Base-by-base conservation (phyloP, 2,797 vertebrate species). In the Holocentrus rufus region DNA sequence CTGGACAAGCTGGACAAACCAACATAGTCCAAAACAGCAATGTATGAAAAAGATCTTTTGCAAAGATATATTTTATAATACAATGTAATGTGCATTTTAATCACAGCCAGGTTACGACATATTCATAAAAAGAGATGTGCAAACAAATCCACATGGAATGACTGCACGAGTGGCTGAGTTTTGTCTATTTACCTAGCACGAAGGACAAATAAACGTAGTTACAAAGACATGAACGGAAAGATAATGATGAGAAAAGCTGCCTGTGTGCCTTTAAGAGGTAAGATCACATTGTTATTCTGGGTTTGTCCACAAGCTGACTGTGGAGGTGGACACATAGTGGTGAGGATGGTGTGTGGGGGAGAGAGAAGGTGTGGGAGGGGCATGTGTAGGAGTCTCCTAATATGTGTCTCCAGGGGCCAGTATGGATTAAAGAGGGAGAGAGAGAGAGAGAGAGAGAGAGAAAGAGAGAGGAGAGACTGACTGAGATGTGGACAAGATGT, bases 221-320 rank as follows among this genome's bases (percentile, higher is more conserved):
- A 18, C 31, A 69, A 56, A 15, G 31, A 52, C 36, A 14, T 64
- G 49, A 65, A 77, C 27, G 58, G 52, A 66, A 72, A 74, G 25
- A 69, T 64, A 72, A 79, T 65, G 69, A 81, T 72, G 69, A 20
- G n/a, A 69, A 87, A 83, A 54, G 67, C 63, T 78, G 84, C 67
- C 74, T 61, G 74, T 93, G 88, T 88, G 39, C 81, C 85, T 92
- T 93, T 91, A 93, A 93, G 90, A 93, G 81, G 85, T 80, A 79
- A 90, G 84, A 89, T 84, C 87, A 85, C 89, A 92, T 92, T 93
- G 89, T 92, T 93, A 93, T 92, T 93, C 92, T 90, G 80, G 88
- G 85, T 92, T 92, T 93, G 93, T 94, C 91, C 91, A 93, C 91
- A 92, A 87, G 89, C 90, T 65, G 88, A 89, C 86, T 92, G 91